phyloP scores from a whole-genome alignment of 2,797 vertebrate genomes.

The Thamnophis elegans region DNA sequence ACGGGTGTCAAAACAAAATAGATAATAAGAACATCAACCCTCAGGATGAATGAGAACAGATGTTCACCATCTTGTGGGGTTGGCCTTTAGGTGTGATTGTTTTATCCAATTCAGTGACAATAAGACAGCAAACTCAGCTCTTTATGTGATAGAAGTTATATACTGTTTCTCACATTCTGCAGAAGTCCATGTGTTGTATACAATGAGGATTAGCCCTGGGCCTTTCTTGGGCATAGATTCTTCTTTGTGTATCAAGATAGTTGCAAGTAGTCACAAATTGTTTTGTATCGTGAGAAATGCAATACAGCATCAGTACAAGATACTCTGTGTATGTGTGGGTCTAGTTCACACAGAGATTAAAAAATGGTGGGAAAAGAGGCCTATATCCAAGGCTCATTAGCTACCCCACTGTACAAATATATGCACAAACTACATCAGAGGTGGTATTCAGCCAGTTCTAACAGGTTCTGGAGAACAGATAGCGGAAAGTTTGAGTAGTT shows the following conservation, averaged over 20 bases:
- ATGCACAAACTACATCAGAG: neutral
- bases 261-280: neutral
- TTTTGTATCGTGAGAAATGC: neutral
- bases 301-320: neutral
- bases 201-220: neutral
- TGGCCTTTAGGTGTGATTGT: neutral
- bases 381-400: neutral
- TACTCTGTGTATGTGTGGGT: neutral
- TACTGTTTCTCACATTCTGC: neutral
- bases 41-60: slow-evolving; percentile 16
- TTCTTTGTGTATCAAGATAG: neutral
- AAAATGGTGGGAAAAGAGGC: neutral
- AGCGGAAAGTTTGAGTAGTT: no score
- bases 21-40: slow-evolving; percentile 14
- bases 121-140: slow-evolving; percentile 3
- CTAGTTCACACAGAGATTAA: neutral
- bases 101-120: neutral
- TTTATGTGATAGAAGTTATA: neutral
- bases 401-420: neutral
- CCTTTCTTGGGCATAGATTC: neutral
- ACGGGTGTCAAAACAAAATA: neutral
- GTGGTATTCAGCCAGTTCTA: no score
- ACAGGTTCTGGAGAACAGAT: no score
- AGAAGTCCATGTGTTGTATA: neutral
- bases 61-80: slow-evolving; percentile 13